Percentiles rank a stretch among this genome's conserved stretches.
phyloP scores from a whole-genome alignment of 2,113 vertebrate species.

The Tragelaphus imberbis region DNA sequence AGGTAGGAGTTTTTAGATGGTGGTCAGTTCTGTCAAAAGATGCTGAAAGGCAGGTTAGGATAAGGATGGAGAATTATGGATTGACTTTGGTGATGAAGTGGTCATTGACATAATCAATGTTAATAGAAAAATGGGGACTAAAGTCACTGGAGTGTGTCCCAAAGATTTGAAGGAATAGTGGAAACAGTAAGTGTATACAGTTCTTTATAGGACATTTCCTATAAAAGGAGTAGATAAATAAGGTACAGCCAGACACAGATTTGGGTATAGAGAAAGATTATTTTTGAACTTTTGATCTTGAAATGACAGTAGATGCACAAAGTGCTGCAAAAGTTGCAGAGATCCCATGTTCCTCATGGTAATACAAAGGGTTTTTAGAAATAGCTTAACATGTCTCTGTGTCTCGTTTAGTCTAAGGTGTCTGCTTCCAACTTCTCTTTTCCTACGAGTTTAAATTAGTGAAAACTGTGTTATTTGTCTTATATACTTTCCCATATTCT shows the following conservation, averaged over 20 bases:
- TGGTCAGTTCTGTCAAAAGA: background rate
- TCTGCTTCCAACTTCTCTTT: background rate
- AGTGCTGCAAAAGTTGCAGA: background rate
- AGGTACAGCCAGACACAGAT: background rate
- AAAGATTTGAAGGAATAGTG: background rate
- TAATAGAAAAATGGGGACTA: rapidly evolving
- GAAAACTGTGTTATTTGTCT: background rate
- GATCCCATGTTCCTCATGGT: rapidly evolving
- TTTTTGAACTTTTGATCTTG: background rate
- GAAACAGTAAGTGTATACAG: background rate
- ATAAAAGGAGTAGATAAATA: background rate
- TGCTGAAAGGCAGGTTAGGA: background rate
- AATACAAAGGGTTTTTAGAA: background rate
- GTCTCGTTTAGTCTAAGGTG: background rate
- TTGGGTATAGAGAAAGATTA: background rate
- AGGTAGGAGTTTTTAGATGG: background rate
- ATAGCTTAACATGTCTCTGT: background rate
- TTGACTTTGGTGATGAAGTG: background rate
- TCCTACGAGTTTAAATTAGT: background rate
- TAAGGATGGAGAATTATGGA: background rate
- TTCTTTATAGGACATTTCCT: background rate
- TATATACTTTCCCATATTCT: background rate
- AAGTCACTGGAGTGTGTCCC: background rate
- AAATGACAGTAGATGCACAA: background rate
- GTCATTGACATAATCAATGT: background rate